Evolutionary conservation across 2,113 vertebrate species (phyloP), one percentile per base, ranked within the genome.

Genomic region (Cyanoliseus patagonus): DNA sequence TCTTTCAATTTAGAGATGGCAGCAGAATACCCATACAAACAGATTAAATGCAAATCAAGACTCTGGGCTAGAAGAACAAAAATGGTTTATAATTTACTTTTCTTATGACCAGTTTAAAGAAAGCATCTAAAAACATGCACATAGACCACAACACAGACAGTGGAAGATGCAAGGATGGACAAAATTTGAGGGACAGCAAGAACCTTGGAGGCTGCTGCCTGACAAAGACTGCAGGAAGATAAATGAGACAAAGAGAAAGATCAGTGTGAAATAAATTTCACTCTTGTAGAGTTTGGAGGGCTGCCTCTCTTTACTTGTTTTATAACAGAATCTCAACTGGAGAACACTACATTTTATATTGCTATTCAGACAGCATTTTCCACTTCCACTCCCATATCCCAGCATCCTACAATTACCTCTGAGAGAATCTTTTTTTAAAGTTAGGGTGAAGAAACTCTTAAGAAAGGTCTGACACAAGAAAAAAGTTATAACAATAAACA

Each of bases 41-140:
- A 86, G 46, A 93, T 89, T 25, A 93, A 94, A 96, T 51, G 30
- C 75, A 86, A 57, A 88, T n/a, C 18, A 83, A 81, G 61, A 74
- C 46, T 77, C 64, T 74, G 31, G 44, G 27, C 59, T 59, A 83
- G n/a, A 55, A 87, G 35, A 86, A 80, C 25, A 94, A 77, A 86
- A 83, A 33, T 7, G 27, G 13, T 12, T 86, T 77, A 39, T 63
- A 83, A 93, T 72, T 90, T 80, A 67, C 44, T 80, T 88, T 83
- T 41, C 59, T 53, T 80, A 93, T 28, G 49, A 23, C 31, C 59
- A 52, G 55, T 62, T 75, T 52, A 74, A 88, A 87, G 67, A 86
- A 86, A 78, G 31, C 57, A 77, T 76, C 15, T 25, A 46, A 86
- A 55, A 73, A 64, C 1, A 3, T 14, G 59, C n/a, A 62, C 0